Evolutionary conservation across 1,140 invertebrate species (phyloP), one percentile per base, ranked within the genome.

Genomic region (Aphelenchoides avenae): DNA sequence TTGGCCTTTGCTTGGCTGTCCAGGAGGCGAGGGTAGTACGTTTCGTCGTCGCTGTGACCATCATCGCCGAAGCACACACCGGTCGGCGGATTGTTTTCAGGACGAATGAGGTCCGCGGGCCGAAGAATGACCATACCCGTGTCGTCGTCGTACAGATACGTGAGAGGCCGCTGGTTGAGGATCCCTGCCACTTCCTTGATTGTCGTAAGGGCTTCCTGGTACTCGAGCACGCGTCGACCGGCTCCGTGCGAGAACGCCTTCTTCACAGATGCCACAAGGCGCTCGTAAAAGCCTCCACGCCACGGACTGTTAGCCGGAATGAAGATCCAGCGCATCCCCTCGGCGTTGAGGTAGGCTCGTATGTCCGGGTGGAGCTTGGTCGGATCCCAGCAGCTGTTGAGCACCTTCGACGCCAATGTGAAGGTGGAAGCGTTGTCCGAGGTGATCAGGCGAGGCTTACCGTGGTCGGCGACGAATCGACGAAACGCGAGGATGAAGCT

Each of bases 281-380:
- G 52, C 52, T 82, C 76, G 56, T 66, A 78, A 18, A 68, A 69
- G 7, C 80, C 79, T 20, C 79, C 78, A 68, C 73, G 78, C 77
- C 80, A 81, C 5, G 78, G 63, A 5, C 76, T 69, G 15, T 57
- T 54, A 1, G 71, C 68, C 9, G 76, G 66, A 50, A 68, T 77
- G 48, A 79, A 80, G 26, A 57, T 58, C 78, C 78, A 80, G 6
- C 30, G 24, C 1, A 55, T 65, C 5, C 31, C 13, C 34, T 61
- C n/a, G n/a, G n/a, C n/a, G n/a, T n/a, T n/a, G n/a, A n/a, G n/a
- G n/a, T n/a, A n/a, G n/a, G 9, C 9, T 43, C 50, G 9, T 11
- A n/a, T 46, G 11, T 46, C n/a, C 50, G 50, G 34, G 85, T 60
- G 11, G 6, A 15, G 20, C 11, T 57, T n/a, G n/a, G n/a, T n/a